Percentiles rank a stretch among this genome's conserved stretches.
These are phyloP conservation scores for Xenopus borealis DNA, from an alignment of 2,113 vertebrate genomes.

Conservation along the genomic window DNA sequence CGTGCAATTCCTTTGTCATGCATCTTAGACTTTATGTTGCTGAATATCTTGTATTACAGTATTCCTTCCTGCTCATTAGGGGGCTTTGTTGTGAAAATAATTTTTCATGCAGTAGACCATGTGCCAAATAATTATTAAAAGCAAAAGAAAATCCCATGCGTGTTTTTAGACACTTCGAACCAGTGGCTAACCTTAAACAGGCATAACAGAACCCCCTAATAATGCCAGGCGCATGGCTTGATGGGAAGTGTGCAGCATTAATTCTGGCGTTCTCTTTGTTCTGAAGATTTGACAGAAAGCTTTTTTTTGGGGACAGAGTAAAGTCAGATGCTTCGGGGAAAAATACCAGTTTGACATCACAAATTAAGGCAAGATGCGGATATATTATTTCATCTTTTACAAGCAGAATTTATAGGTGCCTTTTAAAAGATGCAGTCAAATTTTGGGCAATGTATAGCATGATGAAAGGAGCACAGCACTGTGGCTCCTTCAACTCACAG, in stretches of 20 bases:
- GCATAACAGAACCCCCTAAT: too few species aligned
- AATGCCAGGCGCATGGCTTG: too few species aligned
- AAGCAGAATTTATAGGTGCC: conserved; percentile 35
- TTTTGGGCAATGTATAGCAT: conserved; percentile 6
- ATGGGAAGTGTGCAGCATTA: background rate
- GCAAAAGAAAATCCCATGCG: too few species aligned
- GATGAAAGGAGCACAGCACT: conserved; percentile 35
- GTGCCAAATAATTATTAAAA: too few species aligned
- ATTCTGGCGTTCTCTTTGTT: conserved; percentile 19
- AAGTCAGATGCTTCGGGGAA: background rate
- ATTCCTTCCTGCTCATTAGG: too few species aligned
- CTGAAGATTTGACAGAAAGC: background rate
- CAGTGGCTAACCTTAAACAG: too few species aligned
- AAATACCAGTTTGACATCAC: conserved; percentile 2
- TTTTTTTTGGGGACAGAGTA: background rate
- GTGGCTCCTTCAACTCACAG: background rate
- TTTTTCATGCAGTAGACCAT: too few species aligned
- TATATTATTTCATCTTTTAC: conserved; percentile 31
- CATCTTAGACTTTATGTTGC: too few species aligned
- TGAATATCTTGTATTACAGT: too few species aligned
- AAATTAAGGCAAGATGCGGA: conserved; percentile 38
- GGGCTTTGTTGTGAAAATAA: too few species aligned
- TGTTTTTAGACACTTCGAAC: too few species aligned
- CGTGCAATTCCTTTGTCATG: too few species aligned
- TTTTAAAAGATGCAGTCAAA: conserved; percentile 1